A percentile compares a stretch with the other conserved stretches of the same genome.
These are phyloP conservation scores for Excalfactoria chinensis DNA, from an alignment of 2,113 vertebrate genomes.

Conservation along the genomic window DNA sequence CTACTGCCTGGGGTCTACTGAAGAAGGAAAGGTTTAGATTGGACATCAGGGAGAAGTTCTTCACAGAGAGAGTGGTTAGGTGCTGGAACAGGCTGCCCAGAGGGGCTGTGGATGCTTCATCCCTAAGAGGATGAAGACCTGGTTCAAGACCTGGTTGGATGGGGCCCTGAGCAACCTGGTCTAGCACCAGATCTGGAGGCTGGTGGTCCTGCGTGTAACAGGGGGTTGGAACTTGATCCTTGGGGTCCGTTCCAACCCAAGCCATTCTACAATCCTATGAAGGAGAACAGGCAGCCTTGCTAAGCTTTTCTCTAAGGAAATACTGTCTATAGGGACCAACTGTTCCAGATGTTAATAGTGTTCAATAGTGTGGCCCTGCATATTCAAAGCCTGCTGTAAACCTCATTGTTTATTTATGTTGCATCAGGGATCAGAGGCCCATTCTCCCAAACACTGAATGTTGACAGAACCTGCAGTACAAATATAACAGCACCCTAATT, in stretches of 20 bases:
- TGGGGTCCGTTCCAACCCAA: too few relatives aligned
- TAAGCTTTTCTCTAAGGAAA: conserved; percentile 47
- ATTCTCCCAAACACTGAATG: not conserved
- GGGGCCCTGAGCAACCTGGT: too few relatives aligned
- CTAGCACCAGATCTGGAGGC: too few relatives aligned
- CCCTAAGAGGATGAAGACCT: too few relatives aligned
- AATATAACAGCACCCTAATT: conserved; percentile 19
- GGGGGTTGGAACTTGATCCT: too few relatives aligned
- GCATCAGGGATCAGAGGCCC: conserved; percentile 39
- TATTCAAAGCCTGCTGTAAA: conserved; percentile 49
- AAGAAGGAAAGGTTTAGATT: not conserved
- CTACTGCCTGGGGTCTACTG: conserved; percentile 26
- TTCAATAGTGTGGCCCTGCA: not conserved
- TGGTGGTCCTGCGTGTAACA: too few relatives aligned
- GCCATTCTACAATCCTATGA: too few relatives aligned
- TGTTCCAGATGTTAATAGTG: conserved; percentile 62
- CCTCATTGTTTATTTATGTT: conserved; percentile 55
- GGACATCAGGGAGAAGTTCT: too few relatives aligned
- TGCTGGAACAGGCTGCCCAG: too few relatives aligned
- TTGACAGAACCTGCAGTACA: not conserved
- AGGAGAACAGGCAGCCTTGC: not conserved
- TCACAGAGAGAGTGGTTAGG: too few relatives aligned
- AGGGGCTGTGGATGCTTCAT: too few relatives aligned
- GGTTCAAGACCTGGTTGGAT: too few relatives aligned
- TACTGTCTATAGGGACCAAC: not conserved